Evolutionary conservation across 2,888 invertebrate species (phyloP).

Genomic region (Sceliomorpha sp.): DNA sequence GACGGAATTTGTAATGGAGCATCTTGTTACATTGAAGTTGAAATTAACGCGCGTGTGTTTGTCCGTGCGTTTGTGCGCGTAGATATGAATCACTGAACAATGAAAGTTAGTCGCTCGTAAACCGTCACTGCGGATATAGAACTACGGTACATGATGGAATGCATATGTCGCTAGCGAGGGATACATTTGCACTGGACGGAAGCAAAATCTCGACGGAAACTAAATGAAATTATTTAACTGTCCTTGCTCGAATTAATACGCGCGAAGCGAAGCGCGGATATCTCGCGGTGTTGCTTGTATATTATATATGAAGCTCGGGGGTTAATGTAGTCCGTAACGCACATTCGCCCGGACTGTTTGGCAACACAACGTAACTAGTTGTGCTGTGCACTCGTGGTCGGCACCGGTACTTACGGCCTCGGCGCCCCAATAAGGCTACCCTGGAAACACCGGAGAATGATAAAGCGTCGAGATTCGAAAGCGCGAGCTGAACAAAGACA

Average conservation of each 20-base stretch:
- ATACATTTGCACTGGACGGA: slow-evolving; percentile 45
- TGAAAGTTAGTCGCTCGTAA: slow-evolving; percentile 44
- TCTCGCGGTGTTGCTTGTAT: slow-evolving; percentile 39
- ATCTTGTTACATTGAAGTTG: no score
- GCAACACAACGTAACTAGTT: slow-evolving; percentile 29
- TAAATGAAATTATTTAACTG: slow-evolving; percentile 53
- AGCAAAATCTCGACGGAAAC: slow-evolving; percentile 49
- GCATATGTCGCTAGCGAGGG: slow-evolving; percentile 48
- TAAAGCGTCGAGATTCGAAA: slow-evolving; percentile 50
- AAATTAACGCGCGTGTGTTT: no score
- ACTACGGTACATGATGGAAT: slow-evolving; percentile 40
- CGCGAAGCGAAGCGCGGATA: slow-evolving; percentile 37
- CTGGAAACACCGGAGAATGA: slow-evolving; percentile 33
- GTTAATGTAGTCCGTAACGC: slow-evolving; percentile 43
- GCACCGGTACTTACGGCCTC: slow-evolving; percentile 23
- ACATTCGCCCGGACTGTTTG: slow-evolving; percentile 29
- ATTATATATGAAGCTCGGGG: slow-evolving; percentile 34
- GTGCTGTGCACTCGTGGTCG: slow-evolving; percentile 18
- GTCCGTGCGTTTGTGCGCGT: no score
- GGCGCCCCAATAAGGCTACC: slow-evolving; percentile 38
- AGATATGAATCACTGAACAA: slow-evolving; percentile 35
- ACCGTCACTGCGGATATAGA: slow-evolving; percentile 43
- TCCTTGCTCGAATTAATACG: slow-evolving; percentile 51
- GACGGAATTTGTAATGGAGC: no score
- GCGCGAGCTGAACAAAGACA: no score